phyloP scores from a whole-genome alignment of 2,797 vertebrate species.

The Columba guinea region DNA sequence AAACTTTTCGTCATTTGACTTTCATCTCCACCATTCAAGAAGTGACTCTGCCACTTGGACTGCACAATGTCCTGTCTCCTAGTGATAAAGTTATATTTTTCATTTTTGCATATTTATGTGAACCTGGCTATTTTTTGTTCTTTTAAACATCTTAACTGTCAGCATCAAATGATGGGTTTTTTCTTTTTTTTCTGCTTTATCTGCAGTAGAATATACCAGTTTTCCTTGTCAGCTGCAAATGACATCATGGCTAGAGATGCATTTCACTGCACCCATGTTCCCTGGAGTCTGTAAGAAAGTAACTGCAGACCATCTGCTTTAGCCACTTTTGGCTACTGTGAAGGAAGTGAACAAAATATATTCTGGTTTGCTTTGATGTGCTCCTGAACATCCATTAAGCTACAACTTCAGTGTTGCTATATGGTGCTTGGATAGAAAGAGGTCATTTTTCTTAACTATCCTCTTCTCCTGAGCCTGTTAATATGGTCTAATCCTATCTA shows the following conservation, averaged over 20 bases:
- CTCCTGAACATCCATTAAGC: constrained; percentile 33
- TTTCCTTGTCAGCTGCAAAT: background rate
- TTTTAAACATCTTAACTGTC: background rate
- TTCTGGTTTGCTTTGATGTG: constrained; percentile 48
- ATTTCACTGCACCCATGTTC: background rate
- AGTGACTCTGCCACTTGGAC: background rate
- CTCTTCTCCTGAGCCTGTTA: constrained; percentile 46
- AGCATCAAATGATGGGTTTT: background rate
- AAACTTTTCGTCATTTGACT: background rate
- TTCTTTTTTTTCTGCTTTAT: background rate
- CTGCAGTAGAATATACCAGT: background rate
- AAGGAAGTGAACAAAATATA: constrained; percentile 23
- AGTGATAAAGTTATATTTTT: background rate
- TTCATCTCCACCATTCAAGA: background rate
- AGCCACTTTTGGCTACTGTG: background rate
- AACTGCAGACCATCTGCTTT: background rate
- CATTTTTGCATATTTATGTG: background rate
- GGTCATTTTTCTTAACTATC: constrained; percentile 38
- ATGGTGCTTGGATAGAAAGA: background rate
- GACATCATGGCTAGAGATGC: background rate
- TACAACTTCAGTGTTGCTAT: background rate
- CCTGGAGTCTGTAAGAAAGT: background rate
- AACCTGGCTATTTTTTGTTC: background rate
- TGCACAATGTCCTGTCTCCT: background rate
- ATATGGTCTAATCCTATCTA: constrained; percentile 18